Evolutionary conservation across 64 coral and sea anemone species (phyloP).

Genomic region (Dendronephthya gigantea): DNA sequence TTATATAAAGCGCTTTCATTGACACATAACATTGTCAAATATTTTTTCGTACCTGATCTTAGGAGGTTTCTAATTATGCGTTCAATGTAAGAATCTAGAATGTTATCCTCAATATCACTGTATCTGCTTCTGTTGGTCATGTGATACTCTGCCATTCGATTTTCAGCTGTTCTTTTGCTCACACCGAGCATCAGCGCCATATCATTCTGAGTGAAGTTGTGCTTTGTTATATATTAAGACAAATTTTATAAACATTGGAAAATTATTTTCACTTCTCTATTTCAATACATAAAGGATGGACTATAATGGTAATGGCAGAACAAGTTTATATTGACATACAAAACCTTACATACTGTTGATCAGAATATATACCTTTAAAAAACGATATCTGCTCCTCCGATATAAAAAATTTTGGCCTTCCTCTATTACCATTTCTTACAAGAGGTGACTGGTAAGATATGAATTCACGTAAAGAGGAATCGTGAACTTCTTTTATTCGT

Average conservation of each 20-base stretch:
- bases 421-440: too few species aligned
- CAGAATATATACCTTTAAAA: not conserved
- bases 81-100: not conserved
- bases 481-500: not conserved
- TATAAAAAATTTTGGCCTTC: slow-evolving; percentile 8
- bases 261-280: too few species aligned
- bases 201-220: not conserved
- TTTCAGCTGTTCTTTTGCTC: not conserved
- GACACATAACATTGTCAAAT: too few species aligned
- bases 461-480: not conserved
- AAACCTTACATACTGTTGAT: too few species aligned
- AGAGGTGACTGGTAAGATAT: not conserved
- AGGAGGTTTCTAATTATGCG: not conserved
- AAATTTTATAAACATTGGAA: too few species aligned
- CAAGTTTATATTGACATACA: too few species aligned
- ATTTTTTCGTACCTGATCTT: not conserved
- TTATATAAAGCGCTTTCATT: too few species aligned
- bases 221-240: too few species aligned
- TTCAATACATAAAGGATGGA: too few species aligned
- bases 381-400: not conserved
- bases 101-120: not conserved
- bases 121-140: not conserved
- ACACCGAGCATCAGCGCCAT: not conserved
- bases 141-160: not conserved
- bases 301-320: too few species aligned